Evolutionary conservation across 1,140 invertebrate genomes (phyloP), one percentile per base, ranked within the genome.

Genomic region (Aphis gossypii): DNA sequence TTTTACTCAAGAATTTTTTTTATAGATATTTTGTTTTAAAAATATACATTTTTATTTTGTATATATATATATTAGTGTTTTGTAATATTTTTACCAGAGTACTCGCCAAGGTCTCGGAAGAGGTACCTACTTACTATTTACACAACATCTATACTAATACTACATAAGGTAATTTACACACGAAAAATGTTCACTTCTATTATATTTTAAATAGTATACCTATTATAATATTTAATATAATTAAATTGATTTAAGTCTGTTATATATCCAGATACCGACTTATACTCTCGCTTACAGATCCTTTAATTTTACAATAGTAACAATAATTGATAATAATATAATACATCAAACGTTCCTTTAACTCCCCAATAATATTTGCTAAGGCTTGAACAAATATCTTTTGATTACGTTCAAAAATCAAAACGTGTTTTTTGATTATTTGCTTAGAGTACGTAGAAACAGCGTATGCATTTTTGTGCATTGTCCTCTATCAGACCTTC

Each of bases 381-480:
- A 54, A 89, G n/a, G 56, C 46, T 89, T 18, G 9, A 89, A 89
- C 51, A 54, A 41, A 35, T 23, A 89, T 41, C 21, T 20, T 56
- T 89, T 41, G 88, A 89, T 56, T 21, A 14, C 9, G 38, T 56
- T 89, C 21, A 56, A 56, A 89, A 38, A 38, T 35, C 9, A 38
- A 56, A 89, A 38, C 51, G 51, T 35, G 46, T 89, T 38, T 89
- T 89, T 56, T 21, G 23, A 23, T 89, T 89, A 89, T 89, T 54
- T 89, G 8, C 35, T 23, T 35, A 7, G 21, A 89, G 21, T 35
- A 89, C 38, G 83, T 56, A 38, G n/a, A 21, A 54, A 51, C 20
- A 11, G 0, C 2, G 21, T 56, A 30, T 6, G 35, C 21, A 56
- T 89, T 56, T 44, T 46, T 54, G 56, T 9, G 0, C 9, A 89